Conservation (phyloP, 2,888 invertebrate species). For the Eilema caniola region DNA sequence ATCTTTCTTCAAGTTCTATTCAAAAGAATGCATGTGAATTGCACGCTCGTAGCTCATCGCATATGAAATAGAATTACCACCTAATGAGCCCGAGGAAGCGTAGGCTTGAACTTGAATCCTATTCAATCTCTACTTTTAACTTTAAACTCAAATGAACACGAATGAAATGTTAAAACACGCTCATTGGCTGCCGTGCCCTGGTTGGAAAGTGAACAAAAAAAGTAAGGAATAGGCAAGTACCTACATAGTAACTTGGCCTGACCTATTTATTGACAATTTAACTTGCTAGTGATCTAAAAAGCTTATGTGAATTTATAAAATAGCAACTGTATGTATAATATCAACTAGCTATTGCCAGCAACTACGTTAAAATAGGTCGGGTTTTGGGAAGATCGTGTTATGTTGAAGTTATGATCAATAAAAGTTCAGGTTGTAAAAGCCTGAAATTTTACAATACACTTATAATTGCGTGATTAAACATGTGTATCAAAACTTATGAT, state of each 20-base stretch:
- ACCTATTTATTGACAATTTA: too few species aligned
- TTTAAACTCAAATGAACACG: slow-evolving; percentile 11
- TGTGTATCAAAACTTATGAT: not conserved
- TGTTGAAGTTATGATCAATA: too few species aligned
- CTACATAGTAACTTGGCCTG: not conserved
- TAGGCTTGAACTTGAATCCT: slow-evolving; percentile 7
- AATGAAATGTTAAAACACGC: slow-evolving; percentile 15
- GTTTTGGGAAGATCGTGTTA: not conserved
- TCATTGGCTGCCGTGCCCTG: not conserved
- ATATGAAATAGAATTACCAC: slow-evolving; percentile 34
- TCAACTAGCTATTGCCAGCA: not conserved
- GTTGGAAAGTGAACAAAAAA: not conserved
- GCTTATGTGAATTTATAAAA: too few species aligned
- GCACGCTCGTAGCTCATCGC: slow-evolving; percentile 11
- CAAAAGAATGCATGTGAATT: slow-evolving; percentile 25
- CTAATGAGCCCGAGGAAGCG: slow-evolving; percentile 31
- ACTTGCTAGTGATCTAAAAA: not conserved
- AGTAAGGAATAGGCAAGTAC: not conserved
- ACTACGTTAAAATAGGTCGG: not conserved
- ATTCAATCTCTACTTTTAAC: slow-evolving; percentile 22
- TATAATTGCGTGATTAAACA: too few species aligned
- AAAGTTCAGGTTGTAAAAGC: too few species aligned
- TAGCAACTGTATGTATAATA: not conserved
- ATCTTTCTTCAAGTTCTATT: slow-evolving; percentile 18
- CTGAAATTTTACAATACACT: too few species aligned